Evolutionary conservation across 2,797 vertebrate species (phyloP).

Genomic region (Hafferia zeledoni): DNA sequence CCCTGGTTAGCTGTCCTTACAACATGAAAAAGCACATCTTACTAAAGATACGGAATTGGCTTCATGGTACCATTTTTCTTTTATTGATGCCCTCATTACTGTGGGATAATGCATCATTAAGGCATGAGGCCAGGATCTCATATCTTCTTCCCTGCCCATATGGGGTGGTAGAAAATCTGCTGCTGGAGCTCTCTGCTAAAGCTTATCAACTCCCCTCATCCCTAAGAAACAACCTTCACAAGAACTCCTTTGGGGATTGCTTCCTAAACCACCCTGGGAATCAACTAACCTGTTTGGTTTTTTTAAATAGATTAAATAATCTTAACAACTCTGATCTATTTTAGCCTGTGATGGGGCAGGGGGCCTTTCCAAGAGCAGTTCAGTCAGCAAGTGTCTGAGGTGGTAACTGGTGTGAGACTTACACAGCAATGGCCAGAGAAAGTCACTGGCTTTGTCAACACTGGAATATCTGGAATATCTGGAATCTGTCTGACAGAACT

Average conservation of each 20-base stretch:
- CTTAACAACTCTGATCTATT: neutral
- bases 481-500: neutral
- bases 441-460: neutral
- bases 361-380: neutral
- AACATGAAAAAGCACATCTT: neutral
- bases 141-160: neutral
- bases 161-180: neutral
- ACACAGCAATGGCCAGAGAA: neutral
- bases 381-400: neutral
- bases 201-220: neutral
- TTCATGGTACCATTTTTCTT: neutral
- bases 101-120: neutral
- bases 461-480: neutral
- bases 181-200: neutral
- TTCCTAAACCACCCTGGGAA: neutral
- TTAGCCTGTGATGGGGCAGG: neutral
- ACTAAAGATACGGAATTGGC: neutral
- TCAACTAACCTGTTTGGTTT: neutral
- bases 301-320: neutral
- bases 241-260: neutral
- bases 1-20: neutral
- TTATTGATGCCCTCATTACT: neutral
- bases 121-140: neutral
- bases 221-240: neutral
- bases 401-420: neutral